Conservation (phyloP, 1,140 invertebrate species). For the Caenorhabditis briggsae region DNA sequence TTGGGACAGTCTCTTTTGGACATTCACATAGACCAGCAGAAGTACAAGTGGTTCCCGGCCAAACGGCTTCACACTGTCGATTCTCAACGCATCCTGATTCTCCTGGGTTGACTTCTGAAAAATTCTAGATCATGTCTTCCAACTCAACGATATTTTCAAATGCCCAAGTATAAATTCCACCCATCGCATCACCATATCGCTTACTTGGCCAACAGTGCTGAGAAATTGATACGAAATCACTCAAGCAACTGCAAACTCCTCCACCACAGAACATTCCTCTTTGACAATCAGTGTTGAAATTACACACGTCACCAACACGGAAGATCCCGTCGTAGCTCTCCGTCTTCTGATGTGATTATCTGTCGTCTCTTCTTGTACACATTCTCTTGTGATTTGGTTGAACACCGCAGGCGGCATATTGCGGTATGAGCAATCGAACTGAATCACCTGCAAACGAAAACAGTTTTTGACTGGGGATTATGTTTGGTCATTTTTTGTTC, state of each 20-base stretch:
- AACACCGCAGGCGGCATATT: constrained; percentile 57
- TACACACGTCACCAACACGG: constrained; percentile 67
- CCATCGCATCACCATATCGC: background rate
- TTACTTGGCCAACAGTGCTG: constrained; percentile 77
- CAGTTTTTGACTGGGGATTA: no score
- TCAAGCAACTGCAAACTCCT: constrained; percentile 72
- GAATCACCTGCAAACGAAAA: constrained; percentile 12
- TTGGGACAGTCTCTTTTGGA: constrained; percentile 71
- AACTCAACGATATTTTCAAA: background rate
- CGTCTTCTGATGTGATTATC: constrained; percentile 30
- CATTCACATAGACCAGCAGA: constrained; percentile 72
- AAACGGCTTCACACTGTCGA: constrained; percentile 75
- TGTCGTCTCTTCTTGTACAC: constrained; percentile 45
- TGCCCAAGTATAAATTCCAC: no score
- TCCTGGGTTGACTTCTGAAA: constrained; percentile 74
- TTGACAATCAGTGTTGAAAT: constrained; percentile 71
- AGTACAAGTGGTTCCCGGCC: constrained; percentile 74
- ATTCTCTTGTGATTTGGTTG: constrained; percentile 60
- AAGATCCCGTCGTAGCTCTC: constrained; percentile 56
- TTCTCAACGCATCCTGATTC: constrained; percentile 75
- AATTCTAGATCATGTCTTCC: background rate
- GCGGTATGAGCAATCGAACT: constrained; percentile 47
- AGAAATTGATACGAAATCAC: constrained; percentile 75
- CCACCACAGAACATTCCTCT: constrained; percentile 76
- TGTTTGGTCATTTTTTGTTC: background rate